Conservation (phyloP, 2,888 invertebrate genomes). For the Pycnomerus fuliginosus region DNA sequence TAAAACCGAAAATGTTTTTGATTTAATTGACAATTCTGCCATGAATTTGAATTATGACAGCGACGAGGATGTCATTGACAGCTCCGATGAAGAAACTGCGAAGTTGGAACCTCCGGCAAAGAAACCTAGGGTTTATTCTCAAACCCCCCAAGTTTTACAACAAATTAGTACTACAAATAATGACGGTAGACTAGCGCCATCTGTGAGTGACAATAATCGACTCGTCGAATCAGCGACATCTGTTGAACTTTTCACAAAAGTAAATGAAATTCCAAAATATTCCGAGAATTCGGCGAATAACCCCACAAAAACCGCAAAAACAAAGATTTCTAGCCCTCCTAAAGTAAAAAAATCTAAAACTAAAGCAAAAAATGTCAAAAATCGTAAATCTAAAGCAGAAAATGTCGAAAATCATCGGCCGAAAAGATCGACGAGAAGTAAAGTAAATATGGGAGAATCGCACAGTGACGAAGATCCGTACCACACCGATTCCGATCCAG, state of each 20-base stretch:
- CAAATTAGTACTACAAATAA: too few species aligned
- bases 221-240: too few species aligned
- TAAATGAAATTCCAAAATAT: too few species aligned
- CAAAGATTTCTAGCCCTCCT: neutral
- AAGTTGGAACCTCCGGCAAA: constrained; percentile 35
- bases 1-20: constrained; percentile 14
- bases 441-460: constrained; percentile 35
- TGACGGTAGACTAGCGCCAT: too few species aligned
- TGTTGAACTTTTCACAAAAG: too few species aligned
- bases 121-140: too few species aligned
- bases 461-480: constrained; percentile 40
- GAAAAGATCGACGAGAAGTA: constrained; percentile 32
- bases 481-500: constrained; percentile 37
- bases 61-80: constrained; percentile 69
- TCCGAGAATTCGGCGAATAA: too few species aligned
- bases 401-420: constrained; percentile 1
- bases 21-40: constrained; percentile 4
- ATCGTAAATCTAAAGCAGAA: constrained; percentile 1
- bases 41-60: constrained; percentile 55
- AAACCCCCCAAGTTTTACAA: too few species aligned
- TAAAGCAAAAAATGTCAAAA: neutral
- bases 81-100: constrained; percentile 47
- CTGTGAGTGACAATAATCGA: too few species aligned
- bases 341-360: too few species aligned
- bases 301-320: too few species aligned